Conservation (phyloP, 1,140 invertebrate genomes). For the Ips typographus region DNA sequence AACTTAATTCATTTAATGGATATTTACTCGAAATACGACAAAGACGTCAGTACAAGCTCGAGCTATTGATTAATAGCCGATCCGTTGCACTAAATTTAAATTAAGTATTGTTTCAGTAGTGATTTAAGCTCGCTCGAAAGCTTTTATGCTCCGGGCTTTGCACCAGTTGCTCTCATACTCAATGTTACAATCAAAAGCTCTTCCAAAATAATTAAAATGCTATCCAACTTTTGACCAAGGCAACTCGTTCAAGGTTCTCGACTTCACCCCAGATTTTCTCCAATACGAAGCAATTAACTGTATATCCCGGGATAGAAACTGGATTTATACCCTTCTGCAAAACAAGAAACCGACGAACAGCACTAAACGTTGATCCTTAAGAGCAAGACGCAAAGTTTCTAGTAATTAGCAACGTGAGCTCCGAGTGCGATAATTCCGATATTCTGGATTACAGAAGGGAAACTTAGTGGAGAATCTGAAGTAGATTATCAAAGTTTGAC, state of each 20-base stretch:
- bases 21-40: too few species aligned
- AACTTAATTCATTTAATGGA: background rate
- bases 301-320: conserved; percentile 2
- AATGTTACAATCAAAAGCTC: too few species aligned
- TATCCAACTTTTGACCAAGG: too few species aligned
- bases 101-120: too few species aligned
- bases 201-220: too few species aligned
- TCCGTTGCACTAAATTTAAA: too few species aligned
- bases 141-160: too few species aligned
- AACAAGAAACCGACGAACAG: conserved; percentile 21
- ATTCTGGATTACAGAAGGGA: conserved; percentile 18
- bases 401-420: conserved; percentile 22
- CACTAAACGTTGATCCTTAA: conserved; percentile 18
- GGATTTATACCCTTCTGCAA: conserved; percentile 10
- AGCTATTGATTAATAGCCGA: too few species aligned
- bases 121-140: too few species aligned
- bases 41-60: too few species aligned
- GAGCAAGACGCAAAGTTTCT: conserved; percentile 23
- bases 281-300: conserved; percentile 18
- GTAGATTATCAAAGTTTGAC: conserved; percentile 21
- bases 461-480: conserved; percentile 10
- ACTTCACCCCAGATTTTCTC: background rate
- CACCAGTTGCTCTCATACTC: too few species aligned
- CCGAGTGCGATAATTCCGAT: conserved; percentile 22
- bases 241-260: too few species aligned